A percentile compares a stretch with the other conserved stretches of the same genome.
Conservation (phyloP, 2,113 vertebrate genomes). For the Poeciliopsis occidentalis region DNA sequence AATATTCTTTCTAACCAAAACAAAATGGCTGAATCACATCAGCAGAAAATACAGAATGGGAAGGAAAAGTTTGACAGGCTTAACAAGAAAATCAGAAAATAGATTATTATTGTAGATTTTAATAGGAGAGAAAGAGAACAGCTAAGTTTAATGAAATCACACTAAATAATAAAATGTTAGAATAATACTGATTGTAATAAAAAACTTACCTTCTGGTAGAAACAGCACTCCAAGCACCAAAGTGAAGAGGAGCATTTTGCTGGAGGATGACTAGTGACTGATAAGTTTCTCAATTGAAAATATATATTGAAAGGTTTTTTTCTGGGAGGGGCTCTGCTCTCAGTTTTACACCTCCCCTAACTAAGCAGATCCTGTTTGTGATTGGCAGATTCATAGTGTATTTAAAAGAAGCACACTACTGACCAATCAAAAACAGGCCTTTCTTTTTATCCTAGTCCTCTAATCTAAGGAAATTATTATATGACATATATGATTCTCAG, state of each 20-base stretch:
- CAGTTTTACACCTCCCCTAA: conserved; percentile 8
- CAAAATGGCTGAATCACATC: not conserved
- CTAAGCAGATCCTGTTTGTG: no score
- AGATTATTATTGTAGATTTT: not conserved
- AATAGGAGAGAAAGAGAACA: not conserved
- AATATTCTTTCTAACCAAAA: not conserved
- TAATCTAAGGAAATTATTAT: no score
- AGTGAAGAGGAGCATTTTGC: conserved; percentile 47
- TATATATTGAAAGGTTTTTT: not conserved
- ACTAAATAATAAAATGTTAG: not conserved
- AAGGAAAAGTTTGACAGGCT: not conserved
- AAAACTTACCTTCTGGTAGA: conserved; percentile 51
- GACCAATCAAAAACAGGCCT: no score
- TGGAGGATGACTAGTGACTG: not conserved
- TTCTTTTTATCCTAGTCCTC: no score
- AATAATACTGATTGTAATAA: not conserved
- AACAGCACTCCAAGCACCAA: conserved; percentile 46
- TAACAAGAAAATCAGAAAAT: not conserved
- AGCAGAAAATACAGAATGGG: no score
- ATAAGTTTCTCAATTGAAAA: not conserved
- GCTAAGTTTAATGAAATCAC: not conserved
- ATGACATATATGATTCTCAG: no score
- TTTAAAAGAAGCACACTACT: no score
- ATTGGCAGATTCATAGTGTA: no score
- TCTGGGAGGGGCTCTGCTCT: not conserved